Evolutionary conservation across 2,888 invertebrate genomes (phyloP), one percentile per base, ranked within the genome.

Genomic region (Trissolcus japonicus): DNA sequence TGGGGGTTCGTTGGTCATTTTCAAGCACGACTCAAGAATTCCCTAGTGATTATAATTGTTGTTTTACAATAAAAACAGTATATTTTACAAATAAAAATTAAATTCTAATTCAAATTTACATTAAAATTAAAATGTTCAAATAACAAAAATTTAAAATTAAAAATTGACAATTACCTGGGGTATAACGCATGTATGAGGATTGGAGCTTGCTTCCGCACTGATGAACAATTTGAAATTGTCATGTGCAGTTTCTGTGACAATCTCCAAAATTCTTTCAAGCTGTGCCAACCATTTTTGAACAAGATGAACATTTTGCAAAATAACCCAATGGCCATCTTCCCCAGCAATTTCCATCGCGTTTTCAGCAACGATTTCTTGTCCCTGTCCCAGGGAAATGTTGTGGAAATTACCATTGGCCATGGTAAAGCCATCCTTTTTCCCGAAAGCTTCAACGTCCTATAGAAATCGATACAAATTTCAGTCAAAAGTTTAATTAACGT

Each of bases 1-100:
- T 0, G 98, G 98, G 0, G 98, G 97, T 89, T 98, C 98, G 84
- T 98, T 98, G 1, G 98, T 98, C 72, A 98, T 97, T 90, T 98
- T 98, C 85, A 98, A 96, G 0, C 96, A 95, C 0, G 96, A 95
- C 88, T 98, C 97, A 35, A 98, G 89, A 82, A 98, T 95, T 17
- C 98, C 98, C 90, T 97, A 94, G 53, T 17, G 46, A 2, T 56
- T 53, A 62, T 35, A 29, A 29, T 29, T 9, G 0, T 43, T 43
- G n/a, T 13, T 0, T 2, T 2, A 43, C 14, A n/a, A 43, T 43
- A 6, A 13, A 48, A 13, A n/a, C 1, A 48, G 13, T 4, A 4
- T 25, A 25, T 25, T 41, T 43, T 3, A 43, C 4, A 25, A 25
- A 25, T n/a, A 43, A 43, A 4, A 43, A 43, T 43, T n/a, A n/a